phyloP scores from a whole-genome alignment of 2,113 vertebrate genomes.

The Arothron firmamentum region DNA sequence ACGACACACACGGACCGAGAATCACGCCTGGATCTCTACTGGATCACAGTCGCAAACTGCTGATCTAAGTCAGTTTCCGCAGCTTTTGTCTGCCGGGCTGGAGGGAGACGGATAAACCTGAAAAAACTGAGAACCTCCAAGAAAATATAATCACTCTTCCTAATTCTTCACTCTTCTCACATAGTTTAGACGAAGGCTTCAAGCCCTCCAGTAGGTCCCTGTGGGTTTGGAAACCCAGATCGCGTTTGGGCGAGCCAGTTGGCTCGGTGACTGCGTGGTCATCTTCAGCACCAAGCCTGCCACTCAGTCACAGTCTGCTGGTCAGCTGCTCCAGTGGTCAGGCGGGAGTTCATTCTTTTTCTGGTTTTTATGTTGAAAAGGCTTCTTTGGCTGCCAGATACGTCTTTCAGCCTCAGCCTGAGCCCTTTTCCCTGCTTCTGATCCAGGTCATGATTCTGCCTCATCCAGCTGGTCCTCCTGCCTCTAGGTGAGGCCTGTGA shows the following conservation, averaged over 20 bases:
- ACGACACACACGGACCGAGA: too few relatives aligned
- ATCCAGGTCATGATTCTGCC: conserved; percentile 58
- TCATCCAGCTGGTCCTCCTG: conserved; percentile 41
- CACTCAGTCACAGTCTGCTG: conserved; percentile 67
- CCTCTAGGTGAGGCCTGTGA: conserved; percentile 62
- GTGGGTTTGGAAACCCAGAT: conserved; percentile 49
- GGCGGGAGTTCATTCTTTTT: conserved; percentile 48
- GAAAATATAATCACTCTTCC: conserved; percentile 33
- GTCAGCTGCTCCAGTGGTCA: conserved; percentile 51
- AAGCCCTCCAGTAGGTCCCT: conserved; percentile 36
- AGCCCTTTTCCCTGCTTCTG: conserved; percentile 37
- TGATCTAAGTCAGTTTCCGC: too few relatives aligned
- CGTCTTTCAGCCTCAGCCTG: conserved; percentile 43
- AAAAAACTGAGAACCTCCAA: conserved; percentile 26
- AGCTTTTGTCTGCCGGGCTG: conserved; percentile 47
- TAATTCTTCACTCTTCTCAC: conserved; percentile 33
- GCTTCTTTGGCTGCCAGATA: conserved; percentile 46
- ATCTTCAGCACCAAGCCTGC: conserved; percentile 47
- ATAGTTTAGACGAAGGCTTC: conserved; percentile 48
- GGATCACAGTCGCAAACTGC: too few relatives aligned
- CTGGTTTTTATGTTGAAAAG: conserved; percentile 42
- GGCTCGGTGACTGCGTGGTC: conserved; percentile 60
- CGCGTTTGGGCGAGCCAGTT: conserved; percentile 58
- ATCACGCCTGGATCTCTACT: too few relatives aligned
- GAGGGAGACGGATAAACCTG: conserved; percentile 28